Conservation (phyloP, 2,888 invertebrate genomes). For the Epiperipatus broadwayi region DNA sequence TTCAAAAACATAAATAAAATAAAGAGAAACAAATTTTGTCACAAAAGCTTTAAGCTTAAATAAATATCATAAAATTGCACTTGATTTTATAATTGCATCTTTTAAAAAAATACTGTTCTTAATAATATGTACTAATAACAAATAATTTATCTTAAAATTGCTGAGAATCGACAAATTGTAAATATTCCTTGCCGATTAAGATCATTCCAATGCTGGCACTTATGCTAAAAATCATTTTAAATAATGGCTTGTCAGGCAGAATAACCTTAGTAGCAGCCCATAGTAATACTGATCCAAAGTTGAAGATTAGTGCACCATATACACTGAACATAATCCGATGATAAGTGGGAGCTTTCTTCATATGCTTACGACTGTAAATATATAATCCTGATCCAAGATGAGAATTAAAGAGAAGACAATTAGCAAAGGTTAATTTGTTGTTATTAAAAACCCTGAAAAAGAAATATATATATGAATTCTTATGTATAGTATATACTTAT, state of each 20-base stretch:
- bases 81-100: too few relatives aligned
- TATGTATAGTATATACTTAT: too few relatives aligned
- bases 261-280: conserved; percentile 69
- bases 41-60: too few relatives aligned
- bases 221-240: conserved; percentile 49
- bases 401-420: conserved; percentile 56
- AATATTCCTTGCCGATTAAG: conserved; percentile 42
- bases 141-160: too few relatives aligned
- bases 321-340: conserved; percentile 41
- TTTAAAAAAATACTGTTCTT: too few relatives aligned
- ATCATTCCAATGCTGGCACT: conserved; percentile 45
- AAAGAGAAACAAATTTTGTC: too few relatives aligned
- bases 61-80: too few relatives aligned
- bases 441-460: conserved; percentile 27
- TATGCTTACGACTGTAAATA: conserved; percentile 56
- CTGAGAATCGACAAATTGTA: conserved; percentile 45
- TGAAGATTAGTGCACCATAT: conserved; percentile 47
- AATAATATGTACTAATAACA: too few relatives aligned
- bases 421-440: conserved; percentile 32
- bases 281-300: conserved; percentile 65
- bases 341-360: conserved; percentile 42
- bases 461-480: conserved; percentile 15
- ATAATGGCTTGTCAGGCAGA: conserved; percentile 45
- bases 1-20: too few relatives aligned
- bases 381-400: conserved; percentile 63